Base-by-base conservation (phyloP, 2,888 invertebrate genomes). In the Prosapia bicincta region DNA sequence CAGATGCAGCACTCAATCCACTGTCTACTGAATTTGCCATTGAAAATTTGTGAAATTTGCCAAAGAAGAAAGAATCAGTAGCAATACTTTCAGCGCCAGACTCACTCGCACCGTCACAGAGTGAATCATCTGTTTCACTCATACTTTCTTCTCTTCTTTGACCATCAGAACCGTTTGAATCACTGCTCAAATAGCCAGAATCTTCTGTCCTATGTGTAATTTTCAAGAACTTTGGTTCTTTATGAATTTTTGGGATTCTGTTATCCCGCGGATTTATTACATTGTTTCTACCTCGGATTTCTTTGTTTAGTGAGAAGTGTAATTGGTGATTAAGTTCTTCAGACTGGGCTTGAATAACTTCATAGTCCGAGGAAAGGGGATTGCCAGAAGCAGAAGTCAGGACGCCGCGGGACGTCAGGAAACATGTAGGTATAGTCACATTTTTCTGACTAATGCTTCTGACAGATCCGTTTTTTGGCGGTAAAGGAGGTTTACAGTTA, bases 51-150 rank as follows among this genome's bases (percentile, higher is more conserved):
- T 90, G 86, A 82, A 91, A 91, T 83, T 90, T 92, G 69, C 92
- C 93, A 82, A 94, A 94, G 83, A 94, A 93, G 65, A 95, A 94
- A 3, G 94, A 95, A 85, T 95, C 94, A 0, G 95, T 95, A 82
- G 94, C 95, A 28, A 94, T 87, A 85, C 94, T 95, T 83, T 95
- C 95, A 3, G 93, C 95, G 0, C 95, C 95, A 26, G 94, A 95
- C 85, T 95, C 95, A 85, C 94, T 94, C 78, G 93, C 89, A 9
- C 92, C 94, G 83, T 94, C 94, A 43, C 91, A 91, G 78, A 91
- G 89, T n/a, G 91, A 92, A 83, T 93, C 93, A 78, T 93, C 94
- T 78, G 93, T 93, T 82, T 90, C 93, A 84, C 93, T 90, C 81
- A 90, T 88, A 85, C 90, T 88, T 80, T 88, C 85, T 79, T 88